Base-by-base conservation (phyloP, 2,888 invertebrate species). In the Rhimphoctona megacephalus region DNA sequence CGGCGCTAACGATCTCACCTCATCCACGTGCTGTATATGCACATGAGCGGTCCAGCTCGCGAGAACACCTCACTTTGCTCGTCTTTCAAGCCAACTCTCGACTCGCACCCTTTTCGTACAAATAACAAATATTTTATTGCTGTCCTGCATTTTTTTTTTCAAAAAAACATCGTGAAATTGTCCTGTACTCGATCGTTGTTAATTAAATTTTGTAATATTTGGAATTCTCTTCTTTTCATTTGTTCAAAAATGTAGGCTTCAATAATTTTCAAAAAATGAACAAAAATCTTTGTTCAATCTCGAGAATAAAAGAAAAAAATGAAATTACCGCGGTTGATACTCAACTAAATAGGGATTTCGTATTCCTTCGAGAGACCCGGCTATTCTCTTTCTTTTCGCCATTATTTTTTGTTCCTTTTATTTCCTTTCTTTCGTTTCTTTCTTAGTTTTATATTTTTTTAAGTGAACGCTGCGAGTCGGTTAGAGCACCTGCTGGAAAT, bases 1-100 rank as follows among this genome's bases (percentile, higher is more conserved):
- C 88, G 72, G 93, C 94, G 93, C 94, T 94, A 94, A 94, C 93
- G 91, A 94, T 93, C 92, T 92, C 93, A 93, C 93, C 92, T 93
- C 84, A 25, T 81, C 81, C 74, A 70, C 69, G 69, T 17, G 67
- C 30, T 30, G 22, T 72, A 87, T 85, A 76, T 73, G 74, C 69
- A 78, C 84, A 54, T 66, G 88, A 70, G 76, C 70, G 66, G 36
- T 78, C 66, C 52, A 67, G 64, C 66, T 78, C 66, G n/a, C 54
- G 46, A 70, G 72, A 49, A 64, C 22, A 66, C 22, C 25, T 54
- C 78, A 36, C 57, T 76, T 76, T 33, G 30, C 30, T 39, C 54
- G 25, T 69, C 78, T 76, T 39, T 67, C 67, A 30, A 19, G 43
- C 61, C 25, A 19, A 19, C 49, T 78, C 22, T 52, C 67, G 8